Percentiles rank a stretch among this genome's conserved stretches.
Conservation (phyloP, 2,888 invertebrate genomes). For the Trilocha varians region DNA sequence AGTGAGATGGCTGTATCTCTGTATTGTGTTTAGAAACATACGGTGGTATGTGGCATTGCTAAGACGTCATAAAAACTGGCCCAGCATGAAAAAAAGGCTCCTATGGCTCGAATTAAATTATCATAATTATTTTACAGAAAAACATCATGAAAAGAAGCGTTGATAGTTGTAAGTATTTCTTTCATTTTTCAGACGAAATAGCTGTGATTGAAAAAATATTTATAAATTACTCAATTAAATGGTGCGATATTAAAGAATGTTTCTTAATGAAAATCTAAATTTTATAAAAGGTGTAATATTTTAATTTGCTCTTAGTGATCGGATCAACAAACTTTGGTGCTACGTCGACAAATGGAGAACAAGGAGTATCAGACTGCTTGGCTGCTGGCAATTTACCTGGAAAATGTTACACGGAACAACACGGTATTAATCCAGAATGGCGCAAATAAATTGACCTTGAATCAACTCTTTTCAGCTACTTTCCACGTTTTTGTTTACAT, state of each 20-base stretch:
- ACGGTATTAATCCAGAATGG: constrained; percentile 30
- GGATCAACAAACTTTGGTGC: constrained; percentile 25
- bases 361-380: constrained; percentile 25
- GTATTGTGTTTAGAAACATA: too few relatives aligned
- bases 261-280: neutral
- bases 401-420: constrained; percentile 31
- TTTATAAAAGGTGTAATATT: neutral
- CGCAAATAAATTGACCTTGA: constrained; percentile 12
- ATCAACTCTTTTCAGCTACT: too few relatives aligned
- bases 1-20: too few relatives aligned
- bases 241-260: neutral
- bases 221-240: too few relatives aligned
- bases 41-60: too few relatives aligned
- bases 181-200: too few relatives aligned
- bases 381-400: constrained; percentile 24
- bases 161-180: neutral
- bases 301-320: constrained; percentile 23
- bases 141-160: neutral
- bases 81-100: too few relatives aligned
- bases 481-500: too few relatives aligned
- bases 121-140: neutral
- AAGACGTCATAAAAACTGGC: too few relatives aligned
- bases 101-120: neutral
- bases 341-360: constrained; percentile 25
- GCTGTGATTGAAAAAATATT: too few relatives aligned